These are phyloP conservation scores for Brachirus orientalis DNA, from an alignment of 2,113 vertebrate genomes.

Conservation along the genomic window DNA sequence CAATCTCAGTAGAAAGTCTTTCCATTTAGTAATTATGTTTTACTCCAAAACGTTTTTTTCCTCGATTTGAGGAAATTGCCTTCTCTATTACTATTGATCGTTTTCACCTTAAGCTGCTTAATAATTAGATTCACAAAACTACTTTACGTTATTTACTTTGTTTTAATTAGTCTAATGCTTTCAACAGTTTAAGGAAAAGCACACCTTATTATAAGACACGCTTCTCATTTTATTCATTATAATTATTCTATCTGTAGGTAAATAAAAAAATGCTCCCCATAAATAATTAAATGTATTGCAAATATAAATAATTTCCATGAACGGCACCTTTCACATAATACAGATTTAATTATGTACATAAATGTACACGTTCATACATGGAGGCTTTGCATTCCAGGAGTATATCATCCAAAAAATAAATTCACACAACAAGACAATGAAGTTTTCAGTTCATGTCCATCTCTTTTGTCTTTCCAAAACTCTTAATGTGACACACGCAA, in stretches of 20 bases:
- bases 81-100: no score
- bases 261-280: background rate
- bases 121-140: background rate
- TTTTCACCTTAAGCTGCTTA: background rate
- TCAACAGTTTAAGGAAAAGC: background rate
- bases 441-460: constrained; percentile 49
- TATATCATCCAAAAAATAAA: constrained; percentile 62
- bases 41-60: no score
- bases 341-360: constrained; percentile 83
- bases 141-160: background rate
- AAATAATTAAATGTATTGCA: background rate
- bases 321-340: constrained; percentile 46
- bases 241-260: background rate
- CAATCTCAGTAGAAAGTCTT: background rate
- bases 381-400: constrained; percentile 78
- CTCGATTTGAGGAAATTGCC: no score
- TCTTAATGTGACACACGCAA: constrained; percentile 58
- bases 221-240: no score
- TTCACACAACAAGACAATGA: constrained; percentile 57
- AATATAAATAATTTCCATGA: constrained; percentile 35
- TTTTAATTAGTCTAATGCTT: background rate
- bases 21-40: background rate
- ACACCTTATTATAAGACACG: background rate
- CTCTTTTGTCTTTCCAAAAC: constrained; percentile 46
- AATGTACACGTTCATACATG: constrained; percentile 78